Base-by-base conservation (phyloP, 2,113 vertebrate genomes). In the Alces alces region DNA sequence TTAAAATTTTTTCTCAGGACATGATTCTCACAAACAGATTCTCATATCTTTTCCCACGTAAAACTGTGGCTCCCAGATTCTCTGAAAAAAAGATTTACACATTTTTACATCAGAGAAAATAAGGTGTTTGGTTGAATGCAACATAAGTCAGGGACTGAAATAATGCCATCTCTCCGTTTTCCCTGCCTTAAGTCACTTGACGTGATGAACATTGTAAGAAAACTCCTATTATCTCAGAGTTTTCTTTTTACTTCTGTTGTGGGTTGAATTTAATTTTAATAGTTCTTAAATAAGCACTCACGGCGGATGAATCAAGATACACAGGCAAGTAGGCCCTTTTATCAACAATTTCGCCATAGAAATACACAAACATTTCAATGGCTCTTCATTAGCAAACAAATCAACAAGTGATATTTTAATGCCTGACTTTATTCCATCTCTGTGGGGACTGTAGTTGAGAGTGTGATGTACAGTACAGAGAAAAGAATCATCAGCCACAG, bases 331-430 rank as follows among this genome's bases (percentile, higher is more conserved):
- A 98, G 98, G 98, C 97, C 98, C 98, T 99, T 99, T 99, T 98
- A 99, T 99, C 99, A 99, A 99, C 98, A 99, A 98, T 99, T 99
- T 99, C 99, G 98, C 98, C 98, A 98, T 78, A 99, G 99, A 99
- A 99, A 99, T 98, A 99, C 98, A 99, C 99, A 99, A 99, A 99
- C 98, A 99, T 99, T 99, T 99, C 99, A 99, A 99, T 99, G 99
- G 99, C 98, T 99, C 99, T 99, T 99, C 99, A 99, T 99, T 99
- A 99, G 99, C 99, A 99, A 99, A 99, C 99, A 99, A 99, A 99
- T 99, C 99, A 99, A 99, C 99, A 99, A 99, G 99, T 99, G 99
- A 99, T 99, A 99, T 99, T 99, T 99, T 99, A 99, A 99, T 99
- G 99, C 99, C 99, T 99, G 99, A 99, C 99, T 99, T 99, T 99